phyloP scores from a whole-genome alignment of 2,797 vertebrate species.

The Dendrocincla fuliginosa region DNA sequence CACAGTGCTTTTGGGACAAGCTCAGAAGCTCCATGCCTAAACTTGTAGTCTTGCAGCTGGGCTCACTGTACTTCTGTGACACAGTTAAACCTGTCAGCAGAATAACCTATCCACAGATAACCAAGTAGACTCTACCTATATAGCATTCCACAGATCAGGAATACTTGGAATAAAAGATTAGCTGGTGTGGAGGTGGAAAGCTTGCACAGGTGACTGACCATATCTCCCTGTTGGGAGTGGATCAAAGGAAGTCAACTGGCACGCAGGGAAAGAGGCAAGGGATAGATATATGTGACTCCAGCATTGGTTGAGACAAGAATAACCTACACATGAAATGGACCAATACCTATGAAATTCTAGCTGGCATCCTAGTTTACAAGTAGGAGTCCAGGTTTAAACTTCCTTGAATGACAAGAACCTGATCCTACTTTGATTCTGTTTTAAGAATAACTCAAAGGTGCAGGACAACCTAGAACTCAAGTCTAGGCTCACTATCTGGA shows the following conservation, averaged over 20 bases:
- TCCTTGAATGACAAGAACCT: neutral
- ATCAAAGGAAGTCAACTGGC: neutral
- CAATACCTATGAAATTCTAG: neutral
- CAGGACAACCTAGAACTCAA: neutral
- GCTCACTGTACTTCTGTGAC: neutral
- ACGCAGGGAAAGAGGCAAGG: neutral
- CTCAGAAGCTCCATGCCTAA: neutral
- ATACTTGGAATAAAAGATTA: neutral
- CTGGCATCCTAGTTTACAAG: neutral
- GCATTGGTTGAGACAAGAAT: fast-evolving
- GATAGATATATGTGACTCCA: neutral
- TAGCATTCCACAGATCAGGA: neutral
- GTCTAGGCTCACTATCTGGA: neutral
- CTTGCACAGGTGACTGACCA: neutral
- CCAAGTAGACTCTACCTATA: neutral
- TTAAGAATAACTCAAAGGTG: neutral
- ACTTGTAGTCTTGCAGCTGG: neutral
- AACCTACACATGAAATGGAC: neutral
- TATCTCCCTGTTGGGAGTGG: neutral
- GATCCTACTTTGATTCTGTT: neutral
- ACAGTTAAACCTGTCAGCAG: neutral
- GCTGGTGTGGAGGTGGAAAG: neutral
- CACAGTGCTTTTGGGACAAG: neutral
- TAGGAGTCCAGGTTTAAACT: neutral
- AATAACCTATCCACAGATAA: neutral